phyloP scores from a whole-genome alignment of 2,113 vertebrate genomes.

The Diphyllodes magnificus region DNA sequence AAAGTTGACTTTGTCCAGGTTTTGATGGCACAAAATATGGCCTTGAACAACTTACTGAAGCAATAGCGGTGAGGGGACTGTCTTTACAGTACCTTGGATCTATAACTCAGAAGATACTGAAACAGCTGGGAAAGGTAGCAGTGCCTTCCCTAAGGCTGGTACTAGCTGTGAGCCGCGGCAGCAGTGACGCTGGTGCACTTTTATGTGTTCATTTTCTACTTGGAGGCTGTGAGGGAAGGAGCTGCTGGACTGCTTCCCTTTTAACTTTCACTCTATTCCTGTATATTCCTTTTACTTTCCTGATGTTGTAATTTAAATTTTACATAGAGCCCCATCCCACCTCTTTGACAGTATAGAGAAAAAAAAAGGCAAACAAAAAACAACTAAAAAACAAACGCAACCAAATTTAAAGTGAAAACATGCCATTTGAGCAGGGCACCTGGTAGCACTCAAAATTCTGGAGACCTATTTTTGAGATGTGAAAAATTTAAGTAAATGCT shows the following conservation, averaged over 20 bases:
- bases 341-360: slow-evolving; percentile 48
- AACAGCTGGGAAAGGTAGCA: slow-evolving; percentile 34
- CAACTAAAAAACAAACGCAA: not conserved
- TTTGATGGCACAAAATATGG: slow-evolving; percentile 25
- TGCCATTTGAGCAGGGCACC: slow-evolving; percentile 52
- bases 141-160: slow-evolving; percentile 21
- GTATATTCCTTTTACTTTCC: slow-evolving; percentile 63
- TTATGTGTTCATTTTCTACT: slow-evolving; percentile 64
- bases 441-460: slow-evolving; percentile 64
- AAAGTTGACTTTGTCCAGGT: slow-evolving; percentile 6
- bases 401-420: not conserved
- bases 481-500: slow-evolving; percentile 69
- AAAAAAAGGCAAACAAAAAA: not conserved
- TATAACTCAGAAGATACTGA: slow-evolving; percentile 33
- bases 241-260: slow-evolving; percentile 52
- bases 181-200: slow-evolving; percentile 55
- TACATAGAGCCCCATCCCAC: slow-evolving; percentile 50
- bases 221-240: slow-evolving; percentile 54
- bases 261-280: slow-evolving; percentile 58
- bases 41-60: slow-evolving; percentile 64
- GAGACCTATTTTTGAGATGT: slow-evolving; percentile 74
- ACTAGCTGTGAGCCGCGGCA: slow-evolving; percentile 17
- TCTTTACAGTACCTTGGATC: slow-evolving; percentile 17
- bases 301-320: slow-evolving; percentile 67
- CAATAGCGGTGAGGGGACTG: slow-evolving; percentile 65